Evolutionary conservation across 2,888 invertebrate genomes (phyloP).

Genomic region (Clanis bilineata): DNA sequence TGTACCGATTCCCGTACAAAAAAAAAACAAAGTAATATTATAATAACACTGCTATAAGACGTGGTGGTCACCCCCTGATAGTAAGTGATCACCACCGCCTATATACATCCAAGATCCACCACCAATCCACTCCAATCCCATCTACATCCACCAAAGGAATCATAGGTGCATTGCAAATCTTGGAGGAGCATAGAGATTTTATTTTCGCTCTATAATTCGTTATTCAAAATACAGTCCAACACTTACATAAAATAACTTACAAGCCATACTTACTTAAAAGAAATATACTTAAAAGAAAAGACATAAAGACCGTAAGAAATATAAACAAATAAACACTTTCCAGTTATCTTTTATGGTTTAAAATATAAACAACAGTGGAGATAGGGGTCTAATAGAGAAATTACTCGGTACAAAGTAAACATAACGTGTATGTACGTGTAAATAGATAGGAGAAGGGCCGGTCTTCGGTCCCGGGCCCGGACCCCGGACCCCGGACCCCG

Average conservation of each 20-base stretch:
- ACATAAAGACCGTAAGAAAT: neutral
- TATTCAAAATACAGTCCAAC: neutral
- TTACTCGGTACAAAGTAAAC: slow-evolving; percentile 73
- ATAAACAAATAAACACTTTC: slow-evolving; percentile 8
- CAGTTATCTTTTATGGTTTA: slow-evolving; percentile 13
- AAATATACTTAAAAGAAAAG: neutral
- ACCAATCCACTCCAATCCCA: no score
- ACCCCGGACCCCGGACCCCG: slow-evolving; percentile 20
- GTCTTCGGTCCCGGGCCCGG: neutral
- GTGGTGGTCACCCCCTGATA: no score
- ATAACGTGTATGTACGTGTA: slow-evolving; percentile 60
- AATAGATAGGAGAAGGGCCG: slow-evolving; percentile 67
- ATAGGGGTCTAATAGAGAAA: slow-evolving; percentile 67
- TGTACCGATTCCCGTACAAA: no score
- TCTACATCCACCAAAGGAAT: no score
- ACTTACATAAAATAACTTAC: neutral
- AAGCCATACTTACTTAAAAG: no score
- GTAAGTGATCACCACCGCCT: no score
- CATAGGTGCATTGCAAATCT: no score
- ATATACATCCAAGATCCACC: no score
- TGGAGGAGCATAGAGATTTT: no score
- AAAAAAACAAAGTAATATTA: no score
- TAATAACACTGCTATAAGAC: no score
- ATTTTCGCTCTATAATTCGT: neutral
- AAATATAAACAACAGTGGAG: slow-evolving; percentile 4